phyloP scores from a whole-genome alignment of 2,113 vertebrate species.

The Aix galericulata region DNA sequence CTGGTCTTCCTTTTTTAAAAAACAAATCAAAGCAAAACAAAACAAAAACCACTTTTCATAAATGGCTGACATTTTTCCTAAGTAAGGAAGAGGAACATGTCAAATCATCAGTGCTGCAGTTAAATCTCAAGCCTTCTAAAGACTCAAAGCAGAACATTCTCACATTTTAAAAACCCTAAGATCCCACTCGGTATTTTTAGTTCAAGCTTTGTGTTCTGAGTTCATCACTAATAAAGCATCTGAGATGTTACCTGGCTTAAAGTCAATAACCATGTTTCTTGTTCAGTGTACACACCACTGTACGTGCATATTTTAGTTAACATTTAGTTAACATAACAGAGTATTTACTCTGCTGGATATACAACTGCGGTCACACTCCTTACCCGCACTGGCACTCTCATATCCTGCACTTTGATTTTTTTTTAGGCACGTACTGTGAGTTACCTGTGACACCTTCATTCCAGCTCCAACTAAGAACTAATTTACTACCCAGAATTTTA shows the following conservation, averaged over 20 bases:
- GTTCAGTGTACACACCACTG: neutral
- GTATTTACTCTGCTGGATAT: neutral
- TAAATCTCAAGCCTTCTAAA: neutral
- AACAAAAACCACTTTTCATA: no score
- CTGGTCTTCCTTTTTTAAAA: rapidly evolving
- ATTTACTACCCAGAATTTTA: neutral
- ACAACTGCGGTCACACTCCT: neutral
- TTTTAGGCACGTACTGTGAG: neutral
- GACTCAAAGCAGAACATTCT: neutral
- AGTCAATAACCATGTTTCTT: neutral
- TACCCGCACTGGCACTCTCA: neutral
- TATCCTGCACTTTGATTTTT: neutral
- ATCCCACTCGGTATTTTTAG: neutral
- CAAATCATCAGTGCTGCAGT: neutral
- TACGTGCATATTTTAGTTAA: neutral
- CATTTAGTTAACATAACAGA: no score
- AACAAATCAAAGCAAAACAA: no score
- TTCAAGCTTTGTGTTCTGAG: neutral
- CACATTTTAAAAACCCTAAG: rapidly evolving
- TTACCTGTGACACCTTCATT: neutral
- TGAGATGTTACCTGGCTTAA: neutral
- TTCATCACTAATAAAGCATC: neutral
- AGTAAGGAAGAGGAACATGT: neutral
- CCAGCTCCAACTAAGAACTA: neutral
- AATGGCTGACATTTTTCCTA: neutral